These are phyloP conservation scores for Oeneis ivallda DNA, from an alignment of 2,888 invertebrate genomes.

Conservation along the genomic window DNA sequence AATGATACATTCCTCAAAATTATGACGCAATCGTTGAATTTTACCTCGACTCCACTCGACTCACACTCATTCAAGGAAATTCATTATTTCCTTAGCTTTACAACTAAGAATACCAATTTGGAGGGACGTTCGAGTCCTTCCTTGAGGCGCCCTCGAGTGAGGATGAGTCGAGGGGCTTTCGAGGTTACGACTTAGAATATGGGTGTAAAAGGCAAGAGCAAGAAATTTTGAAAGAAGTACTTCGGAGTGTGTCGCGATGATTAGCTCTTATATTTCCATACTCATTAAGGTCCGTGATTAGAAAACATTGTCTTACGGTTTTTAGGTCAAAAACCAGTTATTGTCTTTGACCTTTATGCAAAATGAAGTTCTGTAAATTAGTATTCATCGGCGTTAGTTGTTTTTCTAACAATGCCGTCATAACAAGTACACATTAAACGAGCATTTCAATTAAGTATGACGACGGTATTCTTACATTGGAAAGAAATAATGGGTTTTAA, in stretches of 20 bases:
- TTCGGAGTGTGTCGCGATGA: not conserved
- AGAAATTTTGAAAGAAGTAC: too few relatives aligned
- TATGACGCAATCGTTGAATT: too few relatives aligned
- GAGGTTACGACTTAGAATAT: too few relatives aligned
- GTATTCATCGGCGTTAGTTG: constrained; percentile 33
- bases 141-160: too few relatives aligned
- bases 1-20: too few relatives aligned
- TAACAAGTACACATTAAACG: constrained; percentile 15
- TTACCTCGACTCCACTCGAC: too few relatives aligned
- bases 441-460: constrained; percentile 6
- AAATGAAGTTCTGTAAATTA: constrained; percentile 31
- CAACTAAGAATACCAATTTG: too few relatives aligned
- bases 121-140: too few relatives aligned
- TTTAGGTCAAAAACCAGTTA: constrained; percentile 22
- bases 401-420: constrained; percentile 28
- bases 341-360: constrained; percentile 31
- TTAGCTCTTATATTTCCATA: not conserved
- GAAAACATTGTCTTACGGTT: constrained; percentile 19
- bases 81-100: too few relatives aligned
- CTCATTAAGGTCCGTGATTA: constrained; percentile 19
- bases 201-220: too few relatives aligned
- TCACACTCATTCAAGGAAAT: too few relatives aligned
- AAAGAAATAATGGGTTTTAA: constrained; percentile 12
- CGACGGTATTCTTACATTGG: constrained; percentile 6
- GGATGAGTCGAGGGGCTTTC: too few relatives aligned